Conservation (phyloP, 2,113 vertebrate genomes). For the Pholis gunnellus region DNA sequence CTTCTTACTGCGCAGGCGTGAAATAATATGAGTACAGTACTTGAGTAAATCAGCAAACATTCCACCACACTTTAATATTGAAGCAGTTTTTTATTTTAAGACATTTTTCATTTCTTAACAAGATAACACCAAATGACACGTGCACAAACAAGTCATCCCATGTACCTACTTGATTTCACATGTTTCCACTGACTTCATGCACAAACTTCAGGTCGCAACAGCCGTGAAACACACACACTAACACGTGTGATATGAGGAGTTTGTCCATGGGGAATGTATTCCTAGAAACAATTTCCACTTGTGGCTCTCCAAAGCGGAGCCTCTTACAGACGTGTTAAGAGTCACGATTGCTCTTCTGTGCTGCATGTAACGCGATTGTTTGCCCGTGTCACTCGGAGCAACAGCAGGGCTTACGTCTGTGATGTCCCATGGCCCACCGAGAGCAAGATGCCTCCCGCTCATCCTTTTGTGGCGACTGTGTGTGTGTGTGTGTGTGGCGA, state of each 20-base stretch:
- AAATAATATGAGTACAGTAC: not conserved
- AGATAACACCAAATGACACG: not conserved
- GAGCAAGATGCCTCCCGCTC: constrained; percentile 52
- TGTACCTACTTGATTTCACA: not conserved
- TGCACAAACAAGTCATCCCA: not conserved
- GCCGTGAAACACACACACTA: constrained; percentile 23
- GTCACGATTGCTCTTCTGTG: constrained; percentile 48
- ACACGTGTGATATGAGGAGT: constrained; percentile 12
- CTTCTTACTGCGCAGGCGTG: no score
- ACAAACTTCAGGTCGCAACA: constrained; percentile 5
- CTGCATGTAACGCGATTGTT: constrained; percentile 53
- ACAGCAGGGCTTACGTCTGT: constrained; percentile 52
- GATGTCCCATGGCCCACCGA: constrained; percentile 55
- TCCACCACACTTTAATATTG: not conserved
- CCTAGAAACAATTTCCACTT: constrained; percentile 47
- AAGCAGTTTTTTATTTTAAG: not conserved
- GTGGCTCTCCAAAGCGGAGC: constrained; percentile 30
- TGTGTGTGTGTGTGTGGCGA: constrained; percentile 31
- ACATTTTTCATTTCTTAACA: not conserved
- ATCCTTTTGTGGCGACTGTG: constrained; percentile 40
- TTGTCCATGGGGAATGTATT: constrained; percentile 27
- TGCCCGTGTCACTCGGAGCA: constrained; percentile 60
- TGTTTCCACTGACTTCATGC: not conserved
- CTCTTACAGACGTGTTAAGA: constrained; percentile 41
- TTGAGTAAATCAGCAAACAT: not conserved